Percentiles rank a stretch among this genome's conserved stretches.
phyloP scores from a whole-genome alignment of 2,888 invertebrate genomes.

The Rotaria sp. region DNA sequence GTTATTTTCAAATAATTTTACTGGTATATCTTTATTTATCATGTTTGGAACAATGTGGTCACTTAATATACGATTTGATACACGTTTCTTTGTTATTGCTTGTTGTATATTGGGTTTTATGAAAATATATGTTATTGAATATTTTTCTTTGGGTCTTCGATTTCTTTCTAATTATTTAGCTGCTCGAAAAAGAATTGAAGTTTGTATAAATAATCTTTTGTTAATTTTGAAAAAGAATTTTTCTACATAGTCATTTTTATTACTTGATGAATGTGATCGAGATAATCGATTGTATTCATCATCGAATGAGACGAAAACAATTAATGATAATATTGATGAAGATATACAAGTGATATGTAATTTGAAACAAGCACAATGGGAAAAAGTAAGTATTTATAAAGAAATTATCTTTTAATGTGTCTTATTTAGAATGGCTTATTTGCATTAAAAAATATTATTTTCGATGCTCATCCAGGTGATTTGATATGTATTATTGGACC shows the following conservation, averaged over 20 bases:
- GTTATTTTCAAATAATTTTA: neutral
- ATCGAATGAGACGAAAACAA: neutral
- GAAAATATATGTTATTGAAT: neutral
- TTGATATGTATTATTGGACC: neutral
- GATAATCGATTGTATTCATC: neutral
- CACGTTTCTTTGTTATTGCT: neutral
- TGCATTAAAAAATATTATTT: neutral
- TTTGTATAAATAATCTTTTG: neutral
- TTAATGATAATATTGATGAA: neutral
- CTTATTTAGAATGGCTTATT: neutral
- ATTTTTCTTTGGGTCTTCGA: neutral
- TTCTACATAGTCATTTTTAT: neutral
- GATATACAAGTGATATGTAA: neutral
- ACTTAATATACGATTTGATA: neutral
- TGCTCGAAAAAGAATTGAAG: neutral
- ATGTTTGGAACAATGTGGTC: neutral
- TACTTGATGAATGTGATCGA: neutral
- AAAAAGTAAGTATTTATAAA: neutral
- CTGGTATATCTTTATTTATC: neutral
- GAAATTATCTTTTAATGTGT: too few relatives aligned
- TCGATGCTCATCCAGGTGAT: neutral
- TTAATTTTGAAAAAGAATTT: too few relatives aligned
- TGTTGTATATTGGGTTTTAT: neutral
- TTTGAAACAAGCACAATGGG: neutral
- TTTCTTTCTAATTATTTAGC: neutral